Evolutionary conservation across 2,113 vertebrate genomes (phyloP), one percentile per base, ranked within the genome.

Genomic region (Aythya baeri): DNA sequence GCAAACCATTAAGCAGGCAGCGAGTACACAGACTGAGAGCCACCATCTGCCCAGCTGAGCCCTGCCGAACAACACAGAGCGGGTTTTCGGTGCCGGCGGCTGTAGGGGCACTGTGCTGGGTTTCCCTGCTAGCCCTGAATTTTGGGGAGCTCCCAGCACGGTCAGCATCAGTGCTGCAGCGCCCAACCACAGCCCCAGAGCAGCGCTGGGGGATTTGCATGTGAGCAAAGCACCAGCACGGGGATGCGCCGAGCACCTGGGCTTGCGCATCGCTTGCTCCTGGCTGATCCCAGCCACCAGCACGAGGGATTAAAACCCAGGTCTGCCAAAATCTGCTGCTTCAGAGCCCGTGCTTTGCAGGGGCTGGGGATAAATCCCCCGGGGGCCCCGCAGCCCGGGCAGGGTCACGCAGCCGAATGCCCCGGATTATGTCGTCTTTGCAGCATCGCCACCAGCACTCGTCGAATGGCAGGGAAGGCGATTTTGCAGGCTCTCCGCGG

Each of bases 301-400:
- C 54, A 31, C 17, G 17, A 29, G 61, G 41, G 32, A 44, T 71
- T 62, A n/a, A 21, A 25, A 14, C 31, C 1, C 49, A 2, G 29
- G 2, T 3, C 0, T 25, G 49, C 27, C 41, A 27, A 22, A 57
- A 83, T 2, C 22, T 22, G 62, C 54, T 13, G 44, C 58, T 4
- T 17, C 68, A 17, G 49, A 63, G 5, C 62, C 32, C 1, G 2
- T 0, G 6, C 13, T 5, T 13, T 1, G 4, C 36, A 9, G 5
- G n/a, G 0, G 12, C 0, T 1, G 13, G 31, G 58, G 26, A 29
- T 17, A 20, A 79, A 72, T 25, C 66, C 59, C 31, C 0, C 7
- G n/a, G 52, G 46, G 43, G 20, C 3, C 16, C 4, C n/a, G 13
- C 20, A 23, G 58, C 58, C 58, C 13, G 8, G 32, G 20, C 57